Base-by-base conservation (phyloP, 1,140 invertebrate species). In the Carcinoscorpius rotundicauda region DNA sequence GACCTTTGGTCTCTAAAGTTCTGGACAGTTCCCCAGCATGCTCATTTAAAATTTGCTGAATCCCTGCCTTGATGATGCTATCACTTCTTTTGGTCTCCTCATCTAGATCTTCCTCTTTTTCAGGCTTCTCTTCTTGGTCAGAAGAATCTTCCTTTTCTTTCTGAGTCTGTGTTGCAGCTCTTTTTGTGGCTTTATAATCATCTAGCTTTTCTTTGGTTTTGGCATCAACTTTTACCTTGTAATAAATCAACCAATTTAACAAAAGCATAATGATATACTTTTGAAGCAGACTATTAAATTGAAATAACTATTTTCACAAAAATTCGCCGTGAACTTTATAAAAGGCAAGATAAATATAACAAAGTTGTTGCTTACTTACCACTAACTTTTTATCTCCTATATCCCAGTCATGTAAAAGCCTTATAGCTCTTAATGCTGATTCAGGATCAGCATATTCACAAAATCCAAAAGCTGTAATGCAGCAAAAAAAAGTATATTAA, bases 391-490 rank as follows among this genome's bases (percentile, higher is more conserved):
- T 97, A 55, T 92, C 93, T 58, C 89, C 91, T 68, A 99, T 87
- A 78, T 90, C 85, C 77, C 93, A 86, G 71, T 97, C 93, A 79
- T 98, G 94, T 6, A 99, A 81, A 64, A 99, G 79, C 62, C 96
- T 80, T 64, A 99, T 93, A 71, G 95, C 94, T 71, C 95, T 81
- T 63, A 98, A 80, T 49, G 94, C 97, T 3, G 93, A 90, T 80
- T 97, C 93, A 29, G 95, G 94, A 64, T 91, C 88, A 61, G 84
- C 89, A 82, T 87, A 94, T 80, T 99, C 97, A 81, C 96, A 98
- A 80, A 99, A 99, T 49, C 96, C 97, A 81, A 99, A 99, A 6
- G 91, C 94, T 83, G 75, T 61, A 71, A 72, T 60, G 63, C 60
- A 64, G 53, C 58, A 48, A 51, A 57, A 59, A 1, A 50, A 51